These are phyloP conservation scores for Digitonthophagus gazella DNA, from an alignment of 2,888 invertebrate species.

Conservation along the genomic window DNA sequence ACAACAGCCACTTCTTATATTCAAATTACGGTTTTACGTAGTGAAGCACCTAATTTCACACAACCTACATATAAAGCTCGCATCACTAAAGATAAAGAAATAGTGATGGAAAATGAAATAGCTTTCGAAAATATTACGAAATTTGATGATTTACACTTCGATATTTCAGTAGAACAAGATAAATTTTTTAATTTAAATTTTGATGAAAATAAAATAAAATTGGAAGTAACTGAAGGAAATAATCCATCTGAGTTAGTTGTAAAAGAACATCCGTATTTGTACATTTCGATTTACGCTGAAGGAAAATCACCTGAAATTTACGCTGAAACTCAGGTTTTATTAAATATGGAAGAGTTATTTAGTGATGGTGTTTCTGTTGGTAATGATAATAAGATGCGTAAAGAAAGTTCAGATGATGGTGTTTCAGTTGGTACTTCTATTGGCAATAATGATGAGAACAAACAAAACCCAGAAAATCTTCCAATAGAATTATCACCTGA, in stretches of 20 bases:
- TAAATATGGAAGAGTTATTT: not conserved
- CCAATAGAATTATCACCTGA: not conserved
- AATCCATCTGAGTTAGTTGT: not conserved
- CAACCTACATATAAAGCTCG: conserved; percentile 14
- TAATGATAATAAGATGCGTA: not conserved
- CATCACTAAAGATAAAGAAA: conserved; percentile 7
- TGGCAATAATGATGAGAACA: not conserved
- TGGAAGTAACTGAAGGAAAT: not conserved
- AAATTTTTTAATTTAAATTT: not conserved
- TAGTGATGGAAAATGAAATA: conserved; percentile 22
- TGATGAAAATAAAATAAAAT: conserved; percentile 7
- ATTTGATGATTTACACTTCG: conserved; percentile 1
- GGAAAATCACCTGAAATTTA: not conserved
- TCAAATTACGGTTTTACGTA: conserved; percentile 7
- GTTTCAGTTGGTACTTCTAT: not conserved
- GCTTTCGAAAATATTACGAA: conserved; percentile 1
- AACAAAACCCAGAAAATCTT: not conserved
- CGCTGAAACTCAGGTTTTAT: not conserved
- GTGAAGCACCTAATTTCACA: conserved; percentile 4
- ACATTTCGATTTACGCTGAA: conserved; percentile 1
- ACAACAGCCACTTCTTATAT: not conserved
- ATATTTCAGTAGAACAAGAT: conserved; percentile 13
- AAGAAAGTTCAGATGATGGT: not conserved
- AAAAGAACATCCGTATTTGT: not conserved
- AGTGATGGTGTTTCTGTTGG: not conserved